These are phyloP conservation scores for Myzus persicae DNA, from an alignment of 1,140 invertebrate species.

Conservation along the genomic window DNA sequence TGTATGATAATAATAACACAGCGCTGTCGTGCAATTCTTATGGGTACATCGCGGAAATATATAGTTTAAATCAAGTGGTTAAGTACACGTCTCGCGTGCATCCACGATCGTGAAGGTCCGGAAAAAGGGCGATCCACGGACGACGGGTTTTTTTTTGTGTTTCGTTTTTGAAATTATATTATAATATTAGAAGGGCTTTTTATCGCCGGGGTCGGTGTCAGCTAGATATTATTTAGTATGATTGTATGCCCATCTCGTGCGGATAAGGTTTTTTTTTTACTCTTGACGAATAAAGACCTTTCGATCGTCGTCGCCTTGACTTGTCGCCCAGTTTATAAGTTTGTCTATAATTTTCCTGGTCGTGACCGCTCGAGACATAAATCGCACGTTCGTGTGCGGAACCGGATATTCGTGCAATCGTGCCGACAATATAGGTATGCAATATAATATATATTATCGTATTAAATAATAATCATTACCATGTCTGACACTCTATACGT, in stretches of 20 bases:
- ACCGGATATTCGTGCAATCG: not conserved
- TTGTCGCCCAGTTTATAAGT: not conserved
- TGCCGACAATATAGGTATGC: not conserved
- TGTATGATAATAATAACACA: not conserved
- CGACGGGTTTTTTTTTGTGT: slow-evolving; percentile 22
- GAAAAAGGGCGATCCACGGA: not conserved
- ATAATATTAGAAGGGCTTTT: not conserved
- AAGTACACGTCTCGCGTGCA: not conserved
- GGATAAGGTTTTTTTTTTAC: not conserved
- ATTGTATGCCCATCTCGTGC: not conserved
- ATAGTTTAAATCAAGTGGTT: not conserved
- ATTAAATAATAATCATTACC: not conserved
- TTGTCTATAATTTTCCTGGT: not conserved
- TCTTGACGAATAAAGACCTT: not conserved
- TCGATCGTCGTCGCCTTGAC: not conserved
- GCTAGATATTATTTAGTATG: not conserved
- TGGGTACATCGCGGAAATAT: not conserved
- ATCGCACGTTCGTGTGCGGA: not conserved
- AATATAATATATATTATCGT: not conserved
- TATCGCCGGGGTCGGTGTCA: not conserved
- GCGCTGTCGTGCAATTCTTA: not conserved
- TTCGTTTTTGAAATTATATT: not conserved
- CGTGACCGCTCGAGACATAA: not conserved
- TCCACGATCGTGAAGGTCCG: not conserved
- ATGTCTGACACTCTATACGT: not conserved